phyloP scores from a whole-genome alignment of 2,797 vertebrate species.

The Cyclopterus lumpus region DNA sequence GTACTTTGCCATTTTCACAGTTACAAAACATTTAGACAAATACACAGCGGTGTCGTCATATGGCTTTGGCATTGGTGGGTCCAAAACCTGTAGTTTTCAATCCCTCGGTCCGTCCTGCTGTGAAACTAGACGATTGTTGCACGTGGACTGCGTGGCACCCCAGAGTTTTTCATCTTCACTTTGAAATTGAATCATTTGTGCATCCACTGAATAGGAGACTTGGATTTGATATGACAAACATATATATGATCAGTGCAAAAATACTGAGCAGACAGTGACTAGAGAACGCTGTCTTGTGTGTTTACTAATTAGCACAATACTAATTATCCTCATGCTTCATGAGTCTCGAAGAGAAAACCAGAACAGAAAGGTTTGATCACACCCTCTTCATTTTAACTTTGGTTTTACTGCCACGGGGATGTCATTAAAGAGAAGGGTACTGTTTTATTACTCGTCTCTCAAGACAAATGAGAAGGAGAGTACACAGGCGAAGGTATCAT shows the following conservation, averaged over 20 bases:
- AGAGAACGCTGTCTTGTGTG: neutral
- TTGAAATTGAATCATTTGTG: slow-evolving; percentile 49
- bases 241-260: slow-evolving; percentile 6
- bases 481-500: slow-evolving; percentile 4
- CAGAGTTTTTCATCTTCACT: slow-evolving; percentile 77
- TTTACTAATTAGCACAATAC: slow-evolving; percentile 19
- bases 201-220: slow-evolving; percentile 28
- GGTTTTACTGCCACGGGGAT: slow-evolving; percentile 16
- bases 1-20: slow-evolving; percentile 1
- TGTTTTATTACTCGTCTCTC: slow-evolving; percentile 33
- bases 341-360: neutral
- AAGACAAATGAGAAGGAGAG: slow-evolving; percentile 32
- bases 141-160: slow-evolving; percentile 52
- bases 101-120: slow-evolving; percentile 44
- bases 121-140: slow-evolving; percentile 57
- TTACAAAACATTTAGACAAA: slow-evolving; percentile 8
- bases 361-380: slow-evolving; percentile 23
- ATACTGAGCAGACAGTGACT: slow-evolving; percentile 13
- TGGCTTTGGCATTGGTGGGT: slow-evolving; percentile 14
- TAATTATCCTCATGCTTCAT: slow-evolving; percentile 28
- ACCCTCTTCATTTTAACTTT: slow-evolving; percentile 24
- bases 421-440: slow-evolving; percentile 33
- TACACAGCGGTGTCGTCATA: neutral
- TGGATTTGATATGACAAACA: slow-evolving; percentile 20
- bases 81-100: slow-evolving; percentile 13